A percentile compares a stretch with the other conserved stretches of the same genome.
Conservation (phyloP, 2,888 invertebrate species). For the Celastrina argiolus region DNA sequence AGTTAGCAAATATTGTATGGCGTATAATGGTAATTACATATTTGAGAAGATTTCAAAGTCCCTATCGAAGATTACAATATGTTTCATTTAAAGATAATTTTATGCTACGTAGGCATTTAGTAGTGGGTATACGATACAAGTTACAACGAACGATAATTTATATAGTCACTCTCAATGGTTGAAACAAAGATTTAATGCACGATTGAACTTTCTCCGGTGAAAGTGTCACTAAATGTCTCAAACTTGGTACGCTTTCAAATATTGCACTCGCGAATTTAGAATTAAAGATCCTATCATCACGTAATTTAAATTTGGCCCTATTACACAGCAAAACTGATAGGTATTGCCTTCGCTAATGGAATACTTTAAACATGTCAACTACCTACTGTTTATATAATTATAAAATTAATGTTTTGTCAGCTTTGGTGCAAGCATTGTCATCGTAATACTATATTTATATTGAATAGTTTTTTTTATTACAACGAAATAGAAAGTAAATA, state of each 20-base stretch:
- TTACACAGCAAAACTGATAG: background rate
- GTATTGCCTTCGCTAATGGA: too few species aligned
- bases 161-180: slow-evolving; percentile 26
- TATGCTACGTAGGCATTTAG: too few species aligned
- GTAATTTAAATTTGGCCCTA: background rate
- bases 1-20: too few species aligned
- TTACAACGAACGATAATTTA: background rate
- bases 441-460: too few species aligned
- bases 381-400: too few species aligned
- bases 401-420: too few species aligned
- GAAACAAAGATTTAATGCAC: slow-evolving; percentile 65
- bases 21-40: too few species aligned
- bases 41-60: too few species aligned
- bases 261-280: slow-evolving; percentile 34
- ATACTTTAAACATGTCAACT: background rate
- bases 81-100: background rate
- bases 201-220: slow-evolving; percentile 71
- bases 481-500: too few species aligned
- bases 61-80: too few species aligned
- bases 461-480: too few species aligned
- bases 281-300: slow-evolving; percentile 2
- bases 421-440: too few species aligned
- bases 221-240: slow-evolving; percentile 67
- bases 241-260: slow-evolving; percentile 64
- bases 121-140: slow-evolving; percentile 24